phyloP scores from a whole-genome alignment of 2,113 vertebrate species.

The Rhizomys pruinosus region DNA sequence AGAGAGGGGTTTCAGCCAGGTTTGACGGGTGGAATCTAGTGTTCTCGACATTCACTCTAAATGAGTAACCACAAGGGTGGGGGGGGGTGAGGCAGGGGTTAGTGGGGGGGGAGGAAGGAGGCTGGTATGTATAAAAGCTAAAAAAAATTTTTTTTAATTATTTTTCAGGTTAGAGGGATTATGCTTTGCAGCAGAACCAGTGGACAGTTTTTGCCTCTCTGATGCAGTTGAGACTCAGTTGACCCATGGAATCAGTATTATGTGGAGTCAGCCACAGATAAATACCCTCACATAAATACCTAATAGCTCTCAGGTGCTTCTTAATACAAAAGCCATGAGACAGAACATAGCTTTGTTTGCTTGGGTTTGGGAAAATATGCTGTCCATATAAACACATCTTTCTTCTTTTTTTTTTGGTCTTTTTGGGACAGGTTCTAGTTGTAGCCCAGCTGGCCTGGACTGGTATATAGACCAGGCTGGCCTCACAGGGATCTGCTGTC shows the following conservation, averaged over 20 bases:
- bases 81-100: no score
- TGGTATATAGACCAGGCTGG: no score
- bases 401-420: no score
- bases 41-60: constrained; percentile 34
- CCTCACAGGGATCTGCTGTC: no score
- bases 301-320: constrained; percentile 18
- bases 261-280: no score
- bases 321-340: constrained; percentile 9
- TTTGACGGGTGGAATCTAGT: constrained; percentile 3
- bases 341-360: constrained; percentile 10
- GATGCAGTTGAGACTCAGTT: neutral
- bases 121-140: neutral
- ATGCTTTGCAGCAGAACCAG: neutral
- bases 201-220: neutral
- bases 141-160: constrained; percentile 9
- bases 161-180: constrained; percentile 6
- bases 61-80: constrained; percentile 24
- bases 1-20: constrained; percentile 31
- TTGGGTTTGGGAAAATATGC: neutral
- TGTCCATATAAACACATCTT: neutral
- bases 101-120: neutral
- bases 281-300: neutral
- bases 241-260: neutral
- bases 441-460: no score
- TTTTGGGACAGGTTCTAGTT: no score